Base-by-base conservation (phyloP, 1,140 invertebrate species). In the Phthorimaea operculella region DNA sequence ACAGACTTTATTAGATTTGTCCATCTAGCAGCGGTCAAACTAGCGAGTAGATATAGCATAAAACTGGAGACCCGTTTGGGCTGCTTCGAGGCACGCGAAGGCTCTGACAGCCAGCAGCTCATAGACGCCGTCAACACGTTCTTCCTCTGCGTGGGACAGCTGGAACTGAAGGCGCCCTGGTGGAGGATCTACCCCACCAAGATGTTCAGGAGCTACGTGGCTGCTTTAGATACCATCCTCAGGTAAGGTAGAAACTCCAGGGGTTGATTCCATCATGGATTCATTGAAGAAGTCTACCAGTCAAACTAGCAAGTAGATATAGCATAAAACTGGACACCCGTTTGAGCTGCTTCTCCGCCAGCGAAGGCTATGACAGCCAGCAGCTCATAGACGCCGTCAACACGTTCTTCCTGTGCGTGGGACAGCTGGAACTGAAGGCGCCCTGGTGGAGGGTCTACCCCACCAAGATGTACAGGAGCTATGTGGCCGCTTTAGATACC, bases 91-190 rank as follows among this genome's bases (percentile, higher is more conserved):
- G 72, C 80, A 1, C 5, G 52, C n/a, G 72, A 74, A 34, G 76
- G 80, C 57, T 86, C 85, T 0, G 93, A 95, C 60, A 91, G 92
- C 1, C 89, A 93, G 65, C 76, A 85, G 60, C 88, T 96, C 18
- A 95, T 96, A 33, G 86, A 93, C 59, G 91, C 93, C 0, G 91
- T 95, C 0, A 91, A 91, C 60, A 90, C 90, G 0, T 92, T 96
- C 63, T 95, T 96, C 76, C 88, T 90, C 59, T 90, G 91, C 21
- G 92, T 95, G 1, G 91, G 91, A 0, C 88, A 92, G 54, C 82
- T 95, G 16, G 94, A 95, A 71, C 79, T 94, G 1, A 90, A 91
- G 59, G 88, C 93, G 50, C 93, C 93, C 0, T 88, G 94, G 68
- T 96, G 94, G 94, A 90, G 91, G 66, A 64, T 93, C 0, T 92